A percentile compares a stretch with the other conserved stretches of the same genome.
Conservation (phyloP, 2,888 invertebrate species). For the Drosophila aldrichi region DNA sequence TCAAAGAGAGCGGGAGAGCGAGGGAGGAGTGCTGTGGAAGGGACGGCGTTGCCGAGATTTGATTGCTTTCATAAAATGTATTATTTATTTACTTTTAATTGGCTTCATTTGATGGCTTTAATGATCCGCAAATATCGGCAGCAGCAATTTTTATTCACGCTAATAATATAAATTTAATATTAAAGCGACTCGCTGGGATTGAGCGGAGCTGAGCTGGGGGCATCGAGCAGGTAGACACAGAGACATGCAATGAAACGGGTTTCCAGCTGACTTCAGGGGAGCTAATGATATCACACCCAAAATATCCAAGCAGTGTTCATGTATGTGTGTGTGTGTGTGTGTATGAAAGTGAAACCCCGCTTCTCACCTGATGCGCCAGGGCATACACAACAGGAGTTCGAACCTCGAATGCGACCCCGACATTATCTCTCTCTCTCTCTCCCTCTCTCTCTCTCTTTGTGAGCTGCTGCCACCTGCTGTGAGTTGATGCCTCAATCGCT, state of each 20-base stretch:
- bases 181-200: constrained; percentile 20
- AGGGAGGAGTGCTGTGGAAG: background rate
- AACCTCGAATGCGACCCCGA: constrained; percentile 6
- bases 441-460: constrained; percentile 14
- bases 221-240: constrained; percentile 47
- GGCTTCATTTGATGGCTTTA: constrained; percentile 79
- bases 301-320: constrained; percentile 29
- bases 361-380: constrained; percentile 84
- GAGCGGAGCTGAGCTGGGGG: constrained; percentile 2
- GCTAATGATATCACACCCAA: constrained; percentile 81
- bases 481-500: constrained; percentile 83
- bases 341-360: constrained; percentile 72
- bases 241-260: constrained; percentile 64
- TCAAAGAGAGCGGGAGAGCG: background rate
- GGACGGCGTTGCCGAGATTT: constrained; percentile 35
- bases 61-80: constrained; percentile 77
- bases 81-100: constrained; percentile 81
- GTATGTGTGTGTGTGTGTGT: background rate
- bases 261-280: constrained; percentile 53
- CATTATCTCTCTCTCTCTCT: background rate
- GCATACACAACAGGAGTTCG: constrained; percentile 72
- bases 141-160: constrained; percentile 70
- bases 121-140: constrained; percentile 78
- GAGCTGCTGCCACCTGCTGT: constrained; percentile 78
- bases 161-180: constrained; percentile 75